A percentile compares a stretch with the other conserved stretches of the same genome.
These are phyloP conservation scores for Epinotia bilunana DNA, from an alignment of 2,888 invertebrate genomes.

Conservation along the genomic window DNA sequence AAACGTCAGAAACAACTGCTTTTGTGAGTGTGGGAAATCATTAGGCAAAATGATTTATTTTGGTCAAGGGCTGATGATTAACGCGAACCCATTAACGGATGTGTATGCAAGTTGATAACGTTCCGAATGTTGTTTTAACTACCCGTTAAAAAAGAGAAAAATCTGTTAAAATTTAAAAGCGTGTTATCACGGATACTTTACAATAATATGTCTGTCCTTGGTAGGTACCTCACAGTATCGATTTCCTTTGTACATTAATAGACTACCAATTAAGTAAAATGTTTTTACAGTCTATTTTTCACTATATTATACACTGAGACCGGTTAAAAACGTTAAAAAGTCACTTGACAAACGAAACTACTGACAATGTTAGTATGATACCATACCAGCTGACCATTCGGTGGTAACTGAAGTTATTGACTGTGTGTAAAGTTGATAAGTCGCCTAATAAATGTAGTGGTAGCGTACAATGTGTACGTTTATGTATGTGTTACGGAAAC, in stretches of 20 bases:
- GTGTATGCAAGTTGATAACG: slow-evolving; percentile 25
- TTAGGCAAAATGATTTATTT: slow-evolving; percentile 33
- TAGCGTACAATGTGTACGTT: slow-evolving; percentile 51
- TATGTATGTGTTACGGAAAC: slow-evolving; percentile 59
- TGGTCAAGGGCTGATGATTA: slow-evolving; percentile 43
- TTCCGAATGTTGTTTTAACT: slow-evolving; percentile 1
- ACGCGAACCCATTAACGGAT: slow-evolving; percentile 18
- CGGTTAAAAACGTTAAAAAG: not conserved
- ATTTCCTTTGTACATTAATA: slow-evolving; percentile 28
- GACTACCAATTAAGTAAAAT: slow-evolving; percentile 3
- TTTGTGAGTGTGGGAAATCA: slow-evolving; percentile 33
- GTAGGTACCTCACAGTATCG: slow-evolving; percentile 23
- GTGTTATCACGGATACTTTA: slow-evolving; percentile 4
- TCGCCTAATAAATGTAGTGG: slow-evolving; percentile 60
- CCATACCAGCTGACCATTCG: slow-evolving; percentile 52
- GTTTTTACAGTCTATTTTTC: not conserved
- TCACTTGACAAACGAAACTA: not conserved
- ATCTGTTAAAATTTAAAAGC: not conserved
- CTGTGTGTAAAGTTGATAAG: slow-evolving; percentile 70
- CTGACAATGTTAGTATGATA: slow-evolving; percentile 13
- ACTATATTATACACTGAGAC: not conserved
- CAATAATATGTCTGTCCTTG: slow-evolving; percentile 21
- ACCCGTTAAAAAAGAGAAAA: not conserved
- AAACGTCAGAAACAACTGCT: slow-evolving; percentile 44
- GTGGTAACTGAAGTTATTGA: slow-evolving; percentile 65